Evolutionary conservation across 2,113 vertebrate species (phyloP).

Genomic region (Rhynchopsitta pachyrhyncha): DNA sequence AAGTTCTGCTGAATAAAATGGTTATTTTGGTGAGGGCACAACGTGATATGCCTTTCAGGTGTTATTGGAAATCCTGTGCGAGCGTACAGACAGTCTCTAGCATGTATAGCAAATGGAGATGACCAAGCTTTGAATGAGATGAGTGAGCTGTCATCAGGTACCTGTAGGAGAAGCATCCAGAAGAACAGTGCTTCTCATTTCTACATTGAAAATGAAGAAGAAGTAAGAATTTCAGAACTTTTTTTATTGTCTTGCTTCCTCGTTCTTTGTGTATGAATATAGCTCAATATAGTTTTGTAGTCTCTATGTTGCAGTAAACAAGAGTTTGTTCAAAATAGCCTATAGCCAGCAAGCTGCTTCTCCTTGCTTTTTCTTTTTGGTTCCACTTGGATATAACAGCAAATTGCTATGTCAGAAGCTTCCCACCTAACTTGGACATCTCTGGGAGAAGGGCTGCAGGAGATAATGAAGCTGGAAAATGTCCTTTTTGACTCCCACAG

Average conservation of each 20-base stretch:
- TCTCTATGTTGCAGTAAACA: neutral
- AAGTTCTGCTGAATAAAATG: neutral
- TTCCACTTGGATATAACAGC: neutral
- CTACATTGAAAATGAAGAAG: slow-evolving; percentile 48
- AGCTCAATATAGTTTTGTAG: neutral
- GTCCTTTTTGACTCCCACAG: neutral
- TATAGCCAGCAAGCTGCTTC: neutral
- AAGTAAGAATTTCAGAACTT: slow-evolving; percentile 53
- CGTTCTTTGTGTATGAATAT: rapidly evolving
- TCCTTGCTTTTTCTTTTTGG: neutral
- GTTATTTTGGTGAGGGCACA: neutral
- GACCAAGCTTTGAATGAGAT: slow-evolving; percentile 12
- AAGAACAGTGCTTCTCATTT: slow-evolving; percentile 47
- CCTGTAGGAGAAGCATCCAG: slow-evolving; percentile 66
- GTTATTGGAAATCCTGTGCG: slow-evolving; percentile 77
- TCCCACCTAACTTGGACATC: rapidly evolving
- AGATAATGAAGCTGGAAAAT: neutral
- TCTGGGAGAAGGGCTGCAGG: neutral
- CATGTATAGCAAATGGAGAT: slow-evolving; percentile 68
- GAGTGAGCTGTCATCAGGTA: slow-evolving; percentile 62
- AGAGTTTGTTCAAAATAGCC: neutral
- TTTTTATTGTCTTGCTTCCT: neutral
- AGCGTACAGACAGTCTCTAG: slow-evolving; percentile 36
- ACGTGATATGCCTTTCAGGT: slow-evolving; percentile 65
- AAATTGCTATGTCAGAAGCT: neutral